These are phyloP conservation scores for Drosophila cracens DNA, from an alignment of 2,888 invertebrate species.

Conservation along the genomic window DNA sequence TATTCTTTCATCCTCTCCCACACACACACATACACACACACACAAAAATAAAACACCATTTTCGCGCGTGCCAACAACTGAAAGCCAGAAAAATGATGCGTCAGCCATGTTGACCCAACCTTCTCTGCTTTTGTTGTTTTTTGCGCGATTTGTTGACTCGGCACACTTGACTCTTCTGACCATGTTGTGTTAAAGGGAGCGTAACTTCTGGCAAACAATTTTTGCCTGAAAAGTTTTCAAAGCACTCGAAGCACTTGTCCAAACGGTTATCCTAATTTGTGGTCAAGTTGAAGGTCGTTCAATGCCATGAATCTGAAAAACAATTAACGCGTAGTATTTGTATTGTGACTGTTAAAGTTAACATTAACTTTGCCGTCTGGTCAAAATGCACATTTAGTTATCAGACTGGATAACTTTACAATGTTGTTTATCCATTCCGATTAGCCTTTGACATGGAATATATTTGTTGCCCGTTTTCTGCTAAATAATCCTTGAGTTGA, in stretches of 20 bases:
- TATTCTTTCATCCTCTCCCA: not conserved
- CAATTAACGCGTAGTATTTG: not conserved
- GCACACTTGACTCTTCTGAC: constrained; percentile 37
- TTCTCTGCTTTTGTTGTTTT: constrained; percentile 4
- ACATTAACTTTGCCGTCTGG: not conserved
- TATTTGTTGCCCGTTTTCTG: not conserved
- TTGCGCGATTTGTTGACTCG: constrained; percentile 21
- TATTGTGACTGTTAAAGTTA: not conserved
- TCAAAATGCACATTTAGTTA: not conserved
- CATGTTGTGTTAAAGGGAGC: constrained; percentile 47
- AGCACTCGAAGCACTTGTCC: constrained; percentile 23
- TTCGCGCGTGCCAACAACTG: constrained; percentile 54
- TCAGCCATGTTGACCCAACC: constrained; percentile 26
- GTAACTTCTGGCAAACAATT: constrained; percentile 48
- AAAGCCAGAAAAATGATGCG: constrained; percentile 30
- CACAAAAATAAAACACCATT: constrained; percentile 23
- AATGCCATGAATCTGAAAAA: constrained; percentile 7
- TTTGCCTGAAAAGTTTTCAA: constrained; percentile 45
- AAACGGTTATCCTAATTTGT: constrained; percentile 17
- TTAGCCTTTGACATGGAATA: not conserved
- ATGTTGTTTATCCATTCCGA: not conserved
- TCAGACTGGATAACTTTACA: not conserved
- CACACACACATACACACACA: not conserved
- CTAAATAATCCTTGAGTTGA: constrained; percentile 8
- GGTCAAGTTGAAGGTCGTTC: constrained; percentile 11